Base-by-base conservation (phyloP, 2,888 invertebrate species). In the Baronia brevicornis region DNA sequence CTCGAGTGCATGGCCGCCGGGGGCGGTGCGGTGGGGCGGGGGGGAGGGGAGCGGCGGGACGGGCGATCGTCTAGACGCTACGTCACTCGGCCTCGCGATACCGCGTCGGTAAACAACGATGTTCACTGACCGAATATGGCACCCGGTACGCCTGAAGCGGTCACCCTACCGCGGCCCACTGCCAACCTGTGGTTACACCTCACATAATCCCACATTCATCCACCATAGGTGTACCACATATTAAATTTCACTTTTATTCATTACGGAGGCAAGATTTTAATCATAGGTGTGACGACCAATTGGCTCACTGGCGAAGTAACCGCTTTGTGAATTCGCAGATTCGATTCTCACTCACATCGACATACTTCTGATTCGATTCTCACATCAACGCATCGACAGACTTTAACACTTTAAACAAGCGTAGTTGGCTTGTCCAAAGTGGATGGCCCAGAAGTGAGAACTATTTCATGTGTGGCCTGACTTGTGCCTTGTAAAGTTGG, bases 11-110 rank as follows among this genome's bases (percentile, higher is more conserved):
- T 63, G 72, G 67, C 48, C 59, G 63, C 52, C 57, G 41, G 36
- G 32, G 42, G 42, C 33, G 20, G 41, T 29, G 46, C 34, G 48
- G 3, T 5, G 24, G 14, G 5, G 24, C 24, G 24, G 24, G 24
- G n/a, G 8, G 39, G 38, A 43, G 36, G 47, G 28, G 57, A 49
- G 54, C 46, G 48, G 55, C 60, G 65, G 60, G 62, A 56, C 54
- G 60, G 58, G 58, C 56, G 63, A 61, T 60, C 72, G 82, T 82
- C 82, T 82, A 82, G 82, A 82, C 82, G 73, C 82, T 80, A 86
- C 84, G 86, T 86, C 85, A 86, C 85, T 68, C 86, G 87, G 85
- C 86, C 86, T 75, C 86, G 85, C 78, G 85, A 84, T 85, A 85
- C 73, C 74, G 84, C 84, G 82, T 79, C 79, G 78, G 79, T 80